Evolutionary conservation across 2,888 invertebrate species (phyloP).

Genomic region (Diloba caeruleocephala): DNA sequence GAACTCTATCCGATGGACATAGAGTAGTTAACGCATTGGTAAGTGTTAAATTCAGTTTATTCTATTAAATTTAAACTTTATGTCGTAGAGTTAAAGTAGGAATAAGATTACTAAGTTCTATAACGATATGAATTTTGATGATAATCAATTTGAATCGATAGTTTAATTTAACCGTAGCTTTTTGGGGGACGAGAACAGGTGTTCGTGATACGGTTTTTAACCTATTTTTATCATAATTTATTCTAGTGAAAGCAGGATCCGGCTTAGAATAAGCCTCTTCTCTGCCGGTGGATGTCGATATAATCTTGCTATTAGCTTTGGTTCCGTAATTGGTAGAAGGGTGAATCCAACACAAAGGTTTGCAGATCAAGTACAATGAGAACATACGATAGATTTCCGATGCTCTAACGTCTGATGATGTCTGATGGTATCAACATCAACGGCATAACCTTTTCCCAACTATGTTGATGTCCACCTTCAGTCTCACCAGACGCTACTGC

Average conservation of each 20-base stretch:
- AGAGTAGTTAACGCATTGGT: neutral
- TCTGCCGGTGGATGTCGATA: too few species aligned
- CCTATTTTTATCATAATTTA: neutral
- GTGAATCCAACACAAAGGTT: too few species aligned
- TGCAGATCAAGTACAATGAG: too few species aligned
- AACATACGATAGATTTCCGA: too few species aligned
- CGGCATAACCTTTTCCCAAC: too few species aligned
- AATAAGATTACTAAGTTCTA: constrained; percentile 1
- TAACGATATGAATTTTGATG: constrained; percentile 13
- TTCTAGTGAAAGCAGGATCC: neutral
- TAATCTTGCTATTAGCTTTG: too few species aligned
- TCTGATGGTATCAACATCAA: too few species aligned
- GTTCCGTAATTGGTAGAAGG: too few species aligned
- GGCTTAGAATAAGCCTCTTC: neutral
- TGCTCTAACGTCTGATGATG: too few species aligned
- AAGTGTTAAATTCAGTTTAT: neutral
- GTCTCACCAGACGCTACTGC: too few species aligned
- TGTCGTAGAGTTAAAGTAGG: constrained; percentile 1
- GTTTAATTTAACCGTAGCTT: constrained; percentile 23
- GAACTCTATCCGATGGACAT: accelerated
- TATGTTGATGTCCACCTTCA: too few species aligned
- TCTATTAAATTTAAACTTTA: constrained; percentile 8
- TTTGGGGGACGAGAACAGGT: constrained; percentile 40
- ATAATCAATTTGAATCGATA: constrained; percentile 46
- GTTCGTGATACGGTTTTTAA: constrained; percentile 7